Evolutionary conservation across 2,797 vertebrate genomes (phyloP), one percentile per base, ranked within the genome.

Genomic region (Pangasius larnaudii): DNA sequence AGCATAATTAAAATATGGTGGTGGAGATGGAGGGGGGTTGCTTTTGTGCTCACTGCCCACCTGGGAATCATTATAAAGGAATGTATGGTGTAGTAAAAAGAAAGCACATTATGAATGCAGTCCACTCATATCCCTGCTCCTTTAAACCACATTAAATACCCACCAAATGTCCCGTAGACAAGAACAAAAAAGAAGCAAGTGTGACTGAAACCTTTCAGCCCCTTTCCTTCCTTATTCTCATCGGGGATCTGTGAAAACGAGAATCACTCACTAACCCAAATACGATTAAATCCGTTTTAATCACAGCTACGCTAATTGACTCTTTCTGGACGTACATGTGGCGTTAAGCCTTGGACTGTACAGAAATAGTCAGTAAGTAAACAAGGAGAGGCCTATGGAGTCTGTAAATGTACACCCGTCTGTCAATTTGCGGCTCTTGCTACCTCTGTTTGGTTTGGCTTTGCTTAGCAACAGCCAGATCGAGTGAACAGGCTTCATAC

Each of bases 371-470:
- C 89, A 67, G 89, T 58, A 91, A 91, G 88, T 58, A 77, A 90
- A 90, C 86, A 77, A 65, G 78, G 86, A 77, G 85, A 89, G 79
- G 85, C 74, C 61, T 88, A 75, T 86, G 79, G 87, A 77, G 89
- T 88, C 87, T 89, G 89, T 91, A 89, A 86, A 90, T 84, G 80
- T 90, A 84, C 87, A 83, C 86, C 59, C 27, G 72, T 87, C 85
- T 86, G 88, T 89, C 77, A 63, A 86, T 77, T 80, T 86, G 84
- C 36, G 84, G 36, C 72, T 88, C 85, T 87, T 77, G 84, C 71
- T 85, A 77, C 88, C 82, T 94, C 86, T 92, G 90, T 94, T 93
- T 91, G 88, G 90, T 91, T 86, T 91, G 90, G 88, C 91, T 88
- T 89, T 89, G 78, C 91, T 93, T 91, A 85, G 92, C 87, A 94